Percentiles rank a stretch among this genome's conserved stretches.
Conservation (phyloP, 2,797 vertebrate genomes). For the Rachycentron canadum region DNA sequence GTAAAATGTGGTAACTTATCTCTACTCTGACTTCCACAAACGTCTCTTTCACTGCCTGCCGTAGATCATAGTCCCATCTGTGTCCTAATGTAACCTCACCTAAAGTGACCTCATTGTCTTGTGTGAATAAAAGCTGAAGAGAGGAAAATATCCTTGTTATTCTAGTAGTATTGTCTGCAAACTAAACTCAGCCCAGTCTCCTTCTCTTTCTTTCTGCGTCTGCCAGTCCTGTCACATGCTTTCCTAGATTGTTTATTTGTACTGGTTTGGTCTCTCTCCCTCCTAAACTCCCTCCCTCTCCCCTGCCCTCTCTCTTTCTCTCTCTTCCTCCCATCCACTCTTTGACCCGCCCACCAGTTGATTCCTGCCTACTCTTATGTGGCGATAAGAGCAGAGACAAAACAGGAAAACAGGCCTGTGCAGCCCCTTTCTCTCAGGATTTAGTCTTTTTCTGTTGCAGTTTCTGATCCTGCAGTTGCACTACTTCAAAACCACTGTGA, state of each 20-base stretch:
- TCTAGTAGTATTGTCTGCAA: background rate
- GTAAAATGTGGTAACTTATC: constrained; percentile 1
- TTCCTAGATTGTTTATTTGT: constrained; percentile 73
- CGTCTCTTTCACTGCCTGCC: background rate
- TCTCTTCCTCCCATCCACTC: constrained; percentile 13
- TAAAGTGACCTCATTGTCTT: background rate
- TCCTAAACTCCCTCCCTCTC: constrained; percentile 37
- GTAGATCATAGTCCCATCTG: constrained; percentile 1
- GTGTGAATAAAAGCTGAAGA: background rate
- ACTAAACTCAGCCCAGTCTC: constrained; percentile 22
- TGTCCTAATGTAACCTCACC: constrained; percentile 34
- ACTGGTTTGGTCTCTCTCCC: constrained; percentile 40
- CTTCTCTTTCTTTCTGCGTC: background rate
- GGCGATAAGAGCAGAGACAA: constrained; percentile 39
- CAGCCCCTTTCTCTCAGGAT: constrained; percentile 29
- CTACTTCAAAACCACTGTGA: constrained; percentile 66
- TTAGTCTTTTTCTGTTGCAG: constrained; percentile 24
- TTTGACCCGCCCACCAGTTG: constrained; percentile 58
- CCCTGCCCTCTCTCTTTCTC: background rate
- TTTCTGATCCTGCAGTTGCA: constrained; percentile 34
- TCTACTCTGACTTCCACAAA: background rate
- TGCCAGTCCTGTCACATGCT: constrained; percentile 61
- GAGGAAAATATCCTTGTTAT: background rate
- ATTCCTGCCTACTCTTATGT: constrained; percentile 49
- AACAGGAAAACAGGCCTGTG: constrained; percentile 25